phyloP scores from a whole-genome alignment of 2,797 vertebrate genomes.

The Spatula clypeata region DNA sequence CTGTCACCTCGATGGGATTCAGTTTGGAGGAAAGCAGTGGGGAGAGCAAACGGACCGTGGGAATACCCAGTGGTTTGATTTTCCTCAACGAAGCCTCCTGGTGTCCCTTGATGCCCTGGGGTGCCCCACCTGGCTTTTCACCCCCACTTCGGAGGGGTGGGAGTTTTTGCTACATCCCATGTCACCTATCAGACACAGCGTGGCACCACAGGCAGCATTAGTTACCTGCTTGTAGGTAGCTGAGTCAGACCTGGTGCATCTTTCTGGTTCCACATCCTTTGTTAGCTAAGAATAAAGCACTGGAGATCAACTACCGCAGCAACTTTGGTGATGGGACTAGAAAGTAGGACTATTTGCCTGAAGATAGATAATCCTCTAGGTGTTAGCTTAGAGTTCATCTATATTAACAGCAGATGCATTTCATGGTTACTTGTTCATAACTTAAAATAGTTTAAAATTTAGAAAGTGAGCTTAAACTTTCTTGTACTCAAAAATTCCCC shows the following conservation, averaged over 20 bases:
- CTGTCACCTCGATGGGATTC: not conserved
- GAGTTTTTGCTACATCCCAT: not conserved
- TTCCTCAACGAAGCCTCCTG: not conserved
- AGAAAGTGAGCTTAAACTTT: not conserved
- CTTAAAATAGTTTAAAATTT: not conserved
- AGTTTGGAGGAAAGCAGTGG: not conserved
- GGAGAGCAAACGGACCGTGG: accelerated
- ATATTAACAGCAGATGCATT: not conserved
- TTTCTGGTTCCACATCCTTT: not conserved
- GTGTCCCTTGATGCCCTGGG: not conserved
- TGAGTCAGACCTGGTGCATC: not conserved
- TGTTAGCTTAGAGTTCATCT: not conserved
- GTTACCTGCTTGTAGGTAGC: not conserved
- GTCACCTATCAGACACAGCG: accelerated
- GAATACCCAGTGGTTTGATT: not conserved
- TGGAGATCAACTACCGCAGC: not conserved
- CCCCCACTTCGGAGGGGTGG: not conserved
- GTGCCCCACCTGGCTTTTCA: not conserved
- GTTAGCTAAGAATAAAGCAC: not conserved
- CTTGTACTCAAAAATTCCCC: not conserved
- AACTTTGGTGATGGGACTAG: not conserved
- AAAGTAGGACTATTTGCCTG: not conserved
- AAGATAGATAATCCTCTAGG: not conserved
- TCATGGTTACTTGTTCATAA: not conserved
- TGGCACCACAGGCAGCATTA: not conserved